Evolutionary conservation across 2,797 vertebrate genomes (phyloP), one percentile per base, ranked within the genome.

Genomic region (Sarcophilus harrisii): DNA sequence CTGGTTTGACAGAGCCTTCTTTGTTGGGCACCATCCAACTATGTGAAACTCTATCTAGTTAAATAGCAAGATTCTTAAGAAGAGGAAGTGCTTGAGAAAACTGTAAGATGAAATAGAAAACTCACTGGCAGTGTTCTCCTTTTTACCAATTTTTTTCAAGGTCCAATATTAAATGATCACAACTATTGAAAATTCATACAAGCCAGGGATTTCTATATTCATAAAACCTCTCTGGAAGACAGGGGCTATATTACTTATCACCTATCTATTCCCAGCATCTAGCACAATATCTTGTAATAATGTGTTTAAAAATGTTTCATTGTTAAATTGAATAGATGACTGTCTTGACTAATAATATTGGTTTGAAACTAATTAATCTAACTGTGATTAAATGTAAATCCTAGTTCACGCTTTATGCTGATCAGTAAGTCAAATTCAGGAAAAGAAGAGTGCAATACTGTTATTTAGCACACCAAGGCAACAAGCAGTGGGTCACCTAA

Each of bases 1-100:
- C 73, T 93, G 57, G 12, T 94, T 90, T 96, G 49, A 93, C 66
- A 29, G 62, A 54, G 58, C 16, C 21, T 92, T 66, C 66, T 73
- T 96, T 91, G 92, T 91, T 13, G 92, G 38, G 21, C 73, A 10
- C 73, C 13, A 1, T 49, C 21, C 73, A 49, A 87, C 9, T 27
- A 27, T 49, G 21, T 27, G 73, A 87, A 45, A 87, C 38, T 49
- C 38, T 45, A 87, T 87, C 38, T 38, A 87, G 38, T 81, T 9
- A 81, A 81, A 81, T 24, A 24, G 66, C 27, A 87, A 87, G 38
- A 27, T 45, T 87, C 38, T 87, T 87, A 87, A 49, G 73, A 16
- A 87, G 73, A 1, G 38, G 2, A 49, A 87, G 38, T 49, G 73
- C 24, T 49, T 1, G 0, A 38, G 73, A 49, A 38, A 87, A 27